Base-by-base conservation (phyloP, 2,888 invertebrate genomes). In the Perizoma affinitatum region DNA sequence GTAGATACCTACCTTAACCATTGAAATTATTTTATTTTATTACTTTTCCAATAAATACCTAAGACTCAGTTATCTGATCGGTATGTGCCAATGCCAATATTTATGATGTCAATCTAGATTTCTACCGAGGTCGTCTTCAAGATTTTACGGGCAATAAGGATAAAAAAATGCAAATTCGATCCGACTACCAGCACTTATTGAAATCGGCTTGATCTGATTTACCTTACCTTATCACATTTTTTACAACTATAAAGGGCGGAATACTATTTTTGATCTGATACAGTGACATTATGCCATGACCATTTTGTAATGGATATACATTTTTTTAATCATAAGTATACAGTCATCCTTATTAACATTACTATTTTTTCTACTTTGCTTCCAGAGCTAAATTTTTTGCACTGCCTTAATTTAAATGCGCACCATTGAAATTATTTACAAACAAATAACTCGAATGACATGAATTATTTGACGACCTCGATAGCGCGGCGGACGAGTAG, bases 161-260 rank as follows among this genome's bases (percentile, higher is more conserved):
- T 86, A 88, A 88, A 86, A 22, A 87, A 84, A 86, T 87, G 87
- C 84, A 87, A 84, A 89, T 88, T 84, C 83, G 79, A 81, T 71
- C 69, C 78, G 73, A 74, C 80, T 76, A 74, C 75, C 72, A 83
- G 86, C 88, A 88, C 89, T 90, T 88, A 90, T 89, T 90, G 88
- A 86, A 89, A 90, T 90, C 90, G 87, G 84, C 83, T 53, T 87
- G 84, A 88, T 88, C 89, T 88, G 85, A 83, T 88, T 85, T 84
- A 88, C 22, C 22, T 22, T 22, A 22, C 3, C 22, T 22, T 2
- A 88, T 86, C 85, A 83, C 81, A 80, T 83, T 84, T 83, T 78
- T 78, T 76, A 74, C 73, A 73, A 76, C 74, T 79, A 82, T 80
- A 79, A 83, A 86, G 83, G 82, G 84, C 84, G 83, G 75, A 38